Percentiles rank a stretch among this genome's conserved stretches.
These are phyloP conservation scores for Cotesia typhae DNA, from an alignment of 1,140 invertebrate genomes.

Conservation along the genomic window DNA sequence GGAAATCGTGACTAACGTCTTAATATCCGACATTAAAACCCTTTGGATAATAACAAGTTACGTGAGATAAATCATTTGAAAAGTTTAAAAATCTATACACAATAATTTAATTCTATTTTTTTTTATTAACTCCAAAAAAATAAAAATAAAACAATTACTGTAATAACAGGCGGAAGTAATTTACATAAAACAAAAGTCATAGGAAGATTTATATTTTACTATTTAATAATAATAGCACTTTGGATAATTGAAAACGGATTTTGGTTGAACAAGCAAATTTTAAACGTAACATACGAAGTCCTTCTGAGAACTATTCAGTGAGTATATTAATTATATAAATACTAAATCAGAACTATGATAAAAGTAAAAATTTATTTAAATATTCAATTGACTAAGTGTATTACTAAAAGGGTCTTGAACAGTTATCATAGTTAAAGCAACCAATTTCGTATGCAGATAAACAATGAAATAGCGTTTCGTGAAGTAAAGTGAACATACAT, in stretches of 20 bases:
- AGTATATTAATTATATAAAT: not conserved
- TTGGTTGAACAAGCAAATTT: conserved; percentile 42
- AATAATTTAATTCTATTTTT: conserved; percentile 12
- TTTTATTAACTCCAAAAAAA: conserved; percentile 27
- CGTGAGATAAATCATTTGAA: conserved; percentile 27
- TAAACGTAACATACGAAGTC: conserved; percentile 16
- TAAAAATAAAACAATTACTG: conserved; percentile 7
- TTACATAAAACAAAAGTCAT: conserved; percentile 40
- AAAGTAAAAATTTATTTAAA: not conserved
- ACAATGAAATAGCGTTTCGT: conserved; percentile 33
- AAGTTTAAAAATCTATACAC: conserved; percentile 20
- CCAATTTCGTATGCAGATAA: conserved; percentile 33
- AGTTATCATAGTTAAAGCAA: conserved; percentile 3
- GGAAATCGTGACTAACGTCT: conserved; percentile 25
- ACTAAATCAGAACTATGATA: not conserved
- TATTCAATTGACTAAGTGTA: not conserved
- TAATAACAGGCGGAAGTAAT: conserved; percentile 40
- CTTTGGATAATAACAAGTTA: conserved; percentile 47
- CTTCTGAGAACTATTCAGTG: too few species aligned
- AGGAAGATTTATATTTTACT: conserved; percentile 45
- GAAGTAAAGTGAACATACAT: not conserved
- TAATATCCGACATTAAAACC: conserved; percentile 41
- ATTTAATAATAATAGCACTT: conserved; percentile 43
- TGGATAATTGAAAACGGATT: conserved; percentile 43
- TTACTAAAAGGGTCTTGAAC: conserved; percentile 8